Base-by-base conservation (phyloP, 2,888 invertebrate species). In the Hanleya hanleyi region DNA sequence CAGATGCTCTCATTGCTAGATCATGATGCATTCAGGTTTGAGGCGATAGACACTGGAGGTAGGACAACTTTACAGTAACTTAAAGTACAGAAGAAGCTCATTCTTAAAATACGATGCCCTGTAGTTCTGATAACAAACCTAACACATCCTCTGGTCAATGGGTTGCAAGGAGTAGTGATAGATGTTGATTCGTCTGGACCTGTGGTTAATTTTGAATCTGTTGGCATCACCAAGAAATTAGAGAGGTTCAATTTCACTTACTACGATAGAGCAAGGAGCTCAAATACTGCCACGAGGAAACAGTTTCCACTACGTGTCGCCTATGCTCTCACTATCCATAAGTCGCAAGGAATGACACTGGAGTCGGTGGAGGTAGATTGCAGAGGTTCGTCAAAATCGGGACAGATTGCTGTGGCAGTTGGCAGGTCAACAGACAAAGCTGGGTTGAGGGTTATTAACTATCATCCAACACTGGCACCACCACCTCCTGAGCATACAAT, bases 321-420 rank as follows among this genome's bases (percentile, higher is more conserved):
- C 18, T 62, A 62, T 70, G 61, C 36, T 1, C 9, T 69, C 6
- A 51, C 69, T 22, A 69, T 69, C 12, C 69, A 69, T 51, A 50
- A 38, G 49, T 69, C 69, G 57, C 69, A 69, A 35, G 69, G 69
- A 22, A 51, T 69, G 57, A 51, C 69, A 57, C 18, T 69, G 35
- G 32, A 50, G 9, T 69, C 26, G 26, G 61, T 70, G 26, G 38
- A 15, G 35, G 41, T 70, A n/a, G 51, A 70, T n/a, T 70, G 70
- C 35, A 51, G 38, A 29, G 36, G 61, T n/a, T 7, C 0, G 36
- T 33, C 12, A 3, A 33, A 70, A 29, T 41, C 62, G 29, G 70
- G 70, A 29, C 70, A 70, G 38, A 12, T 70, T 18, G 70, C 51
- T 62, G 70, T 70, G 18, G 70, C 70, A 38, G 22, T 70, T 22